Evolutionary conservation across 1,140 invertebrate species (phyloP).

Genomic region (Antheraea pernyi): DNA sequence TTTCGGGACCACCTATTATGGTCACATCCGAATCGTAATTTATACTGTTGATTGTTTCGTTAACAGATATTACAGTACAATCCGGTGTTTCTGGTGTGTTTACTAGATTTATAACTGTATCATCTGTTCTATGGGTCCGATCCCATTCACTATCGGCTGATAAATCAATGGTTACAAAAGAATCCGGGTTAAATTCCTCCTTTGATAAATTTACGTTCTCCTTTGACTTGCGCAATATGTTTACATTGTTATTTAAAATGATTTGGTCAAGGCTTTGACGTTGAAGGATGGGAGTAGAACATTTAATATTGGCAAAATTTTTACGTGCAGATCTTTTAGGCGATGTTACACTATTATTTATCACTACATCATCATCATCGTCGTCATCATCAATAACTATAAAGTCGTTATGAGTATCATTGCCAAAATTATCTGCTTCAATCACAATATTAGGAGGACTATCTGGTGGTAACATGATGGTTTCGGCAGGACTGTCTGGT

Average conservation of each 20-base stretch:
- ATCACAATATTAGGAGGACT: not conserved
- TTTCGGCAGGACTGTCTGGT: not conserved
- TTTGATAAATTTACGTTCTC: slow-evolving; percentile 44
- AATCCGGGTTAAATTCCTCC: slow-evolving; percentile 53
- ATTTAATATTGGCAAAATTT: slow-evolving; percentile 7
- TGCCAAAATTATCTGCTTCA: not conserved
- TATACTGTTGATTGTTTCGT: slow-evolving; percentile 29
- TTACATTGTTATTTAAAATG: slow-evolving; percentile 22
- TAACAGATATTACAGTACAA: slow-evolving; percentile 31
- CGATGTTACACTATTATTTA: slow-evolving; percentile 14
- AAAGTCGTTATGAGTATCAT: not conserved
- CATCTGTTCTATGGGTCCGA: slow-evolving; percentile 20
- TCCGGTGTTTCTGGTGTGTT: slow-evolving; percentile 35
- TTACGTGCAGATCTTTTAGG: not conserved
- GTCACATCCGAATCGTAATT: slow-evolving; percentile 63
- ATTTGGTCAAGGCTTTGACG: slow-evolving; percentile 19
- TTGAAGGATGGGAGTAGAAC: slow-evolving; percentile 19
- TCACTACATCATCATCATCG: slow-evolving; percentile 34
- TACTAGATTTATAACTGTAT: slow-evolving; percentile 55
- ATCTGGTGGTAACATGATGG: not conserved
- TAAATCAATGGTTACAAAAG: slow-evolving; percentile 62
- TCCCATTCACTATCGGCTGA: slow-evolving; percentile 40
- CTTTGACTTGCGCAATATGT: slow-evolving; percentile 29
- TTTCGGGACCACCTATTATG: slow-evolving; percentile 27
- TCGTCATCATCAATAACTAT: slow-evolving; percentile 35